Evolutionary conservation across 2,888 invertebrate species (phyloP), one percentile per base, ranked within the genome.

Genomic region (Micoletzkya japonica): DNA sequence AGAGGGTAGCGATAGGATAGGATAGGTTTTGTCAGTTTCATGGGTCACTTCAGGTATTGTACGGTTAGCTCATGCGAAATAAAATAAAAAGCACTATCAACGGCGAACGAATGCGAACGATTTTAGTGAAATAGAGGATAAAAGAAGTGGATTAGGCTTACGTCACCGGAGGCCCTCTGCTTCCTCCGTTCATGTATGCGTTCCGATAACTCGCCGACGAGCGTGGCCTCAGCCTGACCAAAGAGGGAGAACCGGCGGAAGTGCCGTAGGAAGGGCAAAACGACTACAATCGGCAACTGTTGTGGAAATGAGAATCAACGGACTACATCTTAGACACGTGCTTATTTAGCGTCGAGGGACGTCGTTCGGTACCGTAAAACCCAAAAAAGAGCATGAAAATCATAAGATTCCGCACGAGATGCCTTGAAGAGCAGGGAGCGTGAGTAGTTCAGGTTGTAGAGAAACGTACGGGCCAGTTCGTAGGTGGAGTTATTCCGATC

Each of bases 401-500:
- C 17, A 7, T 39, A 17, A 39, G 39, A 7, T 39, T 52, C 20
- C 39, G 28, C 6, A 68, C 68, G 26, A 4, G 68, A 68, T 14
- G 49, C 32, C 7, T 34, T 30, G 49, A 68, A 68, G 39, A 68
- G 36, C 2, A 68, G 44, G 2, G 57, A 68, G 24, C 58, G 57
- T 30, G 30, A 49, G 68, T 58, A 68, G 26, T 34, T 26, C 1
- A 68, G 32, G 34, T 68, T 57, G 4, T 28, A 26, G 26, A 58
- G 14, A 58, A 68, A 57, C 0, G 20, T 34, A 1, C 68, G 44
- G 3, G 68, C 68, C 6, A 20, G 30, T 6, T 4, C 17, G 58
- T 68, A 68, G 58, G 32, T 57, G 28, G 57, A 44, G 26, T 68
- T 68, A 17, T 50, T 28, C 3, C 68, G 68, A 24, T 68, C 68